A percentile compares a stretch with the other conserved stretches of the same genome.
These are phyloP conservation scores for Thecophora atra DNA, from an alignment of 2,888 invertebrate genomes.

Conservation along the genomic window DNA sequence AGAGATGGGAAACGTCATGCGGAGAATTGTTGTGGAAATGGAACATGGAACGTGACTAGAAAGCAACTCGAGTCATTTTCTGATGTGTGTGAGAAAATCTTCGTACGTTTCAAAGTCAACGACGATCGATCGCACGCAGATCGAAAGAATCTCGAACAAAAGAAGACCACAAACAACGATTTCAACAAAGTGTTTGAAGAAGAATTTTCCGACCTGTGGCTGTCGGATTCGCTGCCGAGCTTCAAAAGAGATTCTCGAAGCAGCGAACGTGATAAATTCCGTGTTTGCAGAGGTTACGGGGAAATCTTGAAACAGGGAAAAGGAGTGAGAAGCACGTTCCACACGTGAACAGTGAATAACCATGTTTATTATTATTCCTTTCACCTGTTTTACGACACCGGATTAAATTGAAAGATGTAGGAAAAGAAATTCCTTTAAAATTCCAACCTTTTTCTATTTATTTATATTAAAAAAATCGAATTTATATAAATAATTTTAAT, in stretches of 20 bases:
- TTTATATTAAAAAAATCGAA: no score
- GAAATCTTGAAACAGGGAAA: background rate
- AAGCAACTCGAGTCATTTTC: background rate
- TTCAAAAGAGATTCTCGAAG: no score
- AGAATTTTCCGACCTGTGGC: no score
- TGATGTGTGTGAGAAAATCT: background rate
- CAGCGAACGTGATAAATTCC: no score
- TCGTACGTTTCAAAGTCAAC: background rate
- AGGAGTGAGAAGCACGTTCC: slow-evolving; percentile 2
- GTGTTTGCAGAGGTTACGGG: no score
- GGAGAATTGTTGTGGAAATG: slow-evolving; percentile 7
- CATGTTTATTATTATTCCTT: background rate
- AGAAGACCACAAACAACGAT: background rate
- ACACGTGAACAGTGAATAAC: background rate
- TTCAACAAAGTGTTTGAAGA: no score
- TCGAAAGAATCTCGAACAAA: background rate
- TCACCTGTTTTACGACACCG: background rate
- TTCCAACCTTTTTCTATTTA: no score
- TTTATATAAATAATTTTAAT: no score
- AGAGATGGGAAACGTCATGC: background rate
- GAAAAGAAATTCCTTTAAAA: no score
- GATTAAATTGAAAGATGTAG: no score
- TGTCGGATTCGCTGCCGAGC: no score
- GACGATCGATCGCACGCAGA: no score
- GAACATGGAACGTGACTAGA: slow-evolving; percentile 19